Percentiles rank a stretch among this genome's conserved stretches.
Evolutionary conservation across 2,797 vertebrate species (phyloP).

Genomic region (Sitta carolinensis): DNA sequence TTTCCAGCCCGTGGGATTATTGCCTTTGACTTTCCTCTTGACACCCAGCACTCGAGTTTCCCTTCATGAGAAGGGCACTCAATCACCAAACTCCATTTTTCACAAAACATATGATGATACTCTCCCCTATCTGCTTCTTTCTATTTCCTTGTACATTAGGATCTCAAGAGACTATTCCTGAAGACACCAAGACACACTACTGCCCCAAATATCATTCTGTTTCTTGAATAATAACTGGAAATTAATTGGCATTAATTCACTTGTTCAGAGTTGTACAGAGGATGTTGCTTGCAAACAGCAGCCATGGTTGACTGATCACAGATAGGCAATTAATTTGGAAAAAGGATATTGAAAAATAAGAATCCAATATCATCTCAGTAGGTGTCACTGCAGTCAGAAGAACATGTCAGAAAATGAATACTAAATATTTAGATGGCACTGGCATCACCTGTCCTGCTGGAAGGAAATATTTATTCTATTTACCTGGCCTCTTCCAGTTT

Average conservation of each 20-base stretch:
- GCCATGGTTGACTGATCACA: slow-evolving; percentile 48
- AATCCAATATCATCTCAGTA: slow-evolving; percentile 61
- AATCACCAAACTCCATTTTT: neutral
- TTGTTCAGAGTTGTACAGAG: slow-evolving; percentile 36
- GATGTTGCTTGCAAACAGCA: slow-evolving; percentile 51
- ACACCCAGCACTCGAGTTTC: neutral
- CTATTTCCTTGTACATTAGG: neutral
- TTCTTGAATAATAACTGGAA: slow-evolving; percentile 4
- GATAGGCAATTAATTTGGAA: slow-evolving; percentile 64
- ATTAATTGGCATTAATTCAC: slow-evolving; percentile 52
- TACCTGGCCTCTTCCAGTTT: neutral
- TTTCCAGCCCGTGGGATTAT: neutral
- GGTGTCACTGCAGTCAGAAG: slow-evolving; percentile 59
- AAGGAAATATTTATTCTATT: neutral
- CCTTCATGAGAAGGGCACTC: neutral
- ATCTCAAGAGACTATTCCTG: neutral
- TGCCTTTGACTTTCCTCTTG: neutral
- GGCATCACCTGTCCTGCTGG: neutral
- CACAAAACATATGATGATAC: neutral
- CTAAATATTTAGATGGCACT: neutral
- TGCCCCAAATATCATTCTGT: neutral
- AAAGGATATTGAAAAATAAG: slow-evolving; percentile 51
- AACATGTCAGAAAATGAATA: slow-evolving; percentile 24
- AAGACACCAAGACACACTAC: neutral
- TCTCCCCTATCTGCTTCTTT: neutral